A percentile compares a stretch with the other conserved stretches of the same genome.
These are phyloP conservation scores for Galagoides demidoff DNA, from an alignment of 2,797 vertebrate genomes.

Conservation along the genomic window DNA sequence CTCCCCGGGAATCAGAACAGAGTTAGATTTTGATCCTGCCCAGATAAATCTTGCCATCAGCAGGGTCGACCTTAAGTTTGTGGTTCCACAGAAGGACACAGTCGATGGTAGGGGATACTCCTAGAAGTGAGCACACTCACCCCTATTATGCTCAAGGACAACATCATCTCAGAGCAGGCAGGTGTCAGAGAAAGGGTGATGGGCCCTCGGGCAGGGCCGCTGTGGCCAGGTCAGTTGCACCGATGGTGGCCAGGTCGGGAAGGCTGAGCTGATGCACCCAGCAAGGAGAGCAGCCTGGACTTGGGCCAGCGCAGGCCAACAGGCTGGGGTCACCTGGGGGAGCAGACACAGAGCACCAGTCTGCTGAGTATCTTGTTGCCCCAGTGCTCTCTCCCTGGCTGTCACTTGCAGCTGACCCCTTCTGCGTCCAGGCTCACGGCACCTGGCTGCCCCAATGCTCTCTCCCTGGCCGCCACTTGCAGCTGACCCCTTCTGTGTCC, in stretches of 20 bases:
- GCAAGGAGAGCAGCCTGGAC: neutral
- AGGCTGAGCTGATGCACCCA: slow-evolving; percentile 28
- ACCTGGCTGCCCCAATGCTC: neutral
- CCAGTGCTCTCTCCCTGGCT: too few relatives aligned
- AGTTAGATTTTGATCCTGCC: neutral
- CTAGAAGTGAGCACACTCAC: neutral
- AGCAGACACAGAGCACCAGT: neutral
- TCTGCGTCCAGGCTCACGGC: neutral
- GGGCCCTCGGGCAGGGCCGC: neutral
- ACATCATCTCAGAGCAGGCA: slow-evolving; percentile 17
- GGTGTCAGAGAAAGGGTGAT: neutral
- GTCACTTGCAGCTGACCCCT: too few relatives aligned
- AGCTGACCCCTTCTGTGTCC: neutral
- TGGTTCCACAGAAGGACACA: neutral
- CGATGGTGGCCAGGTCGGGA: neutral
- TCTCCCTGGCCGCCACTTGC: neutral
- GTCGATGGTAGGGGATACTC: slow-evolving; percentile 4
- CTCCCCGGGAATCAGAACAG: neutral
- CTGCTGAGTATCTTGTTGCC: neutral
- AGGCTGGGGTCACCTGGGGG: neutral
- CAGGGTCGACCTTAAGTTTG: neutral
- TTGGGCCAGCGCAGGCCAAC: slow-evolving; percentile 17
- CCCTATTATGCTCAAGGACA: neutral
- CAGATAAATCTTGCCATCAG: neutral
- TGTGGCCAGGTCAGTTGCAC: slow-evolving; percentile 3